A percentile compares a stretch with the other conserved stretches of the same genome.
Conservation (phyloP, 2,888 invertebrate species). For the Leptopilina myrica region DNA sequence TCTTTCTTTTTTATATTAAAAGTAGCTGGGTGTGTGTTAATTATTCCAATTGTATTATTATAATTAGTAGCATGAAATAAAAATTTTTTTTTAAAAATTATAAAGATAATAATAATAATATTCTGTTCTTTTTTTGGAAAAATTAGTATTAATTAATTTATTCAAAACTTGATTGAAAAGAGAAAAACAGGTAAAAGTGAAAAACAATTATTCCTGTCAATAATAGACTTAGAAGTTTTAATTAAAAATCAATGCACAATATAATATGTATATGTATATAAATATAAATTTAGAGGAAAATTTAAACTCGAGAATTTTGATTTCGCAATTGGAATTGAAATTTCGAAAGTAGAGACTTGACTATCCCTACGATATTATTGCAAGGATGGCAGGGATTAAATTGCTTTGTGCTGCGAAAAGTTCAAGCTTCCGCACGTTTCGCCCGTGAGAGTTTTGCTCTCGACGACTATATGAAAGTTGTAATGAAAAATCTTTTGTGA, state of each 20-base stretch:
- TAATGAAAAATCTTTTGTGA: slow-evolving; percentile 28
- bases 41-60: too few species aligned
- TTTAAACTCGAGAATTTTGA: background rate
- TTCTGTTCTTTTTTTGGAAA: too few species aligned
- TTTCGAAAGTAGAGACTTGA: slow-evolving; percentile 1
- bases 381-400: slow-evolving; percentile 31
- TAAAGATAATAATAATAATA: too few species aligned
- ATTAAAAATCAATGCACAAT: background rate
- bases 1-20: too few species aligned
- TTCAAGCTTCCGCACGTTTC: slow-evolving; percentile 30
- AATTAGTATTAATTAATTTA: too few species aligned
- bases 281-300: background rate
- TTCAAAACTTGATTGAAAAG: too few species aligned
- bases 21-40: too few species aligned
- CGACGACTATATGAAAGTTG: slow-evolving; percentile 26
- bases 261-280: too few species aligned
- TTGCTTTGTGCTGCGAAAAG: slow-evolving; percentile 25
- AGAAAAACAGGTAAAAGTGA: too few species aligned
- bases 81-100: too few species aligned
- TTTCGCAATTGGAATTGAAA: slow-evolving; percentile 18
- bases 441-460: slow-evolving; percentile 23
- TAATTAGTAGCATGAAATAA: too few species aligned
- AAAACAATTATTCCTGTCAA: background rate
- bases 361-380: slow-evolving; percentile 15
- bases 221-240: background rate